Evolutionary conservation across 2,888 invertebrate genomes (phyloP), one percentile per base, ranked within the genome.

Genomic region (Zele albiditarsus): DNA sequence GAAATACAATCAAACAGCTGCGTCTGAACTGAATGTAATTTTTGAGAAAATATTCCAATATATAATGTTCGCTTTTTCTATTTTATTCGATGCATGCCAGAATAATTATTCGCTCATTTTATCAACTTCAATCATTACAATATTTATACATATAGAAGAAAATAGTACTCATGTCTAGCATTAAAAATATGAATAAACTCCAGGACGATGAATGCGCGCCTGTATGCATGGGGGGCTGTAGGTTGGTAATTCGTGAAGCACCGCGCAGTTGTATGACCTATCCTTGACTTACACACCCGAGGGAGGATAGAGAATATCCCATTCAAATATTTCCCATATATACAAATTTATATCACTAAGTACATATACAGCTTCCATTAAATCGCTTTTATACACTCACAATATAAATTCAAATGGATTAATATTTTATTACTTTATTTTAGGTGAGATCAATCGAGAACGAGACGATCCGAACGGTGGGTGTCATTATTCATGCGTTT

Each of bases 371-470:
- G 79, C 77, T 78, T 79, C 74, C 79, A 28, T 81, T 74, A 72
- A 79, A 75, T 80, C 77, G 80, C 77, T 80, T 76, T 72, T 73
- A 78, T 68, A 74, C 63, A 71, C 71, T 27, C 67, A 75, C 58
- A 49, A 65, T 74, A n/a, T 46, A 0, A 3, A 46, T 4, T 14
- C 3, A n/a, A 46, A n/a, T 74, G 33, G 58, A 82, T 80, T 82
- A 81, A 82, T 81, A n/a, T 76, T 69, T 63, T 53, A 62, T 80
- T 53, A 74, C 71, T 76, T 79, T 79, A 86, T 89, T 87, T 70
- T 89, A 91, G 90, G 90, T 89, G 90, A 90, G 82, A 89, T 89
- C 81, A 90, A 87, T 80, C 89, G 90, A 71, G 90, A 90, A 80
- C 89, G 90, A 84, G 91, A 90, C 76, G 90, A 90, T 83, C 87